These are phyloP conservation scores for Puffinus mauretanicus DNA, from an alignment of 2,113 vertebrate species.

Conservation along the genomic window DNA sequence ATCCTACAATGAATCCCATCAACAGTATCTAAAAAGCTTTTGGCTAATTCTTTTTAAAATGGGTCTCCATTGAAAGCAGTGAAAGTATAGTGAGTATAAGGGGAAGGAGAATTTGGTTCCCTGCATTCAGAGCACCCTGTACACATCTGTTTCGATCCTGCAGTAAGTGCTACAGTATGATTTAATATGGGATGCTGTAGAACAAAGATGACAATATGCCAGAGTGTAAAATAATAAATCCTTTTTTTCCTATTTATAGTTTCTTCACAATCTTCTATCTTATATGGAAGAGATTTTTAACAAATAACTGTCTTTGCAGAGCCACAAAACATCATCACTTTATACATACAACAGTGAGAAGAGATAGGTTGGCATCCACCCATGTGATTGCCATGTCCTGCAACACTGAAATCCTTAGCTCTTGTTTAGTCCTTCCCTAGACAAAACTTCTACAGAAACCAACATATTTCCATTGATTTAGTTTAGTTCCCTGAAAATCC, in stretches of 20 bases:
- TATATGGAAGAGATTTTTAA: background rate
- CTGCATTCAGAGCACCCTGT: background rate
- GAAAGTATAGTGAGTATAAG: background rate
- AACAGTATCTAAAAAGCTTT: background rate
- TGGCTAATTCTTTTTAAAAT: background rate
- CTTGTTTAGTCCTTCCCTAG: background rate
- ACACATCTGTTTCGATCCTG: background rate
- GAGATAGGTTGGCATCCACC: background rate
- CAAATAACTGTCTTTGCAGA: background rate
- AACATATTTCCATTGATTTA: background rate
- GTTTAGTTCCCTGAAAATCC: background rate
- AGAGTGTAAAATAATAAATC: background rate
- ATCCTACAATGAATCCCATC: background rate
- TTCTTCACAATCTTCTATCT: background rate
- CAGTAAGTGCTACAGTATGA: background rate
- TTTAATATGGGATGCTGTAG: background rate
- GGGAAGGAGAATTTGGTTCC: background rate
- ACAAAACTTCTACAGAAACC: background rate
- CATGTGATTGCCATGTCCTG: background rate
- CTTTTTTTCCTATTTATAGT: background rate
- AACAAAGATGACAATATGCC: constrained; percentile 1
- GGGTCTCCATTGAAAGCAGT: background rate
- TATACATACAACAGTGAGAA: background rate
- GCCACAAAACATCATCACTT: background rate
- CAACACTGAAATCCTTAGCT: background rate